Evolutionary conservation across 2,888 invertebrate species (phyloP), one percentile per base, ranked within the genome.

Genomic region (Platycheirus rosarum): DNA sequence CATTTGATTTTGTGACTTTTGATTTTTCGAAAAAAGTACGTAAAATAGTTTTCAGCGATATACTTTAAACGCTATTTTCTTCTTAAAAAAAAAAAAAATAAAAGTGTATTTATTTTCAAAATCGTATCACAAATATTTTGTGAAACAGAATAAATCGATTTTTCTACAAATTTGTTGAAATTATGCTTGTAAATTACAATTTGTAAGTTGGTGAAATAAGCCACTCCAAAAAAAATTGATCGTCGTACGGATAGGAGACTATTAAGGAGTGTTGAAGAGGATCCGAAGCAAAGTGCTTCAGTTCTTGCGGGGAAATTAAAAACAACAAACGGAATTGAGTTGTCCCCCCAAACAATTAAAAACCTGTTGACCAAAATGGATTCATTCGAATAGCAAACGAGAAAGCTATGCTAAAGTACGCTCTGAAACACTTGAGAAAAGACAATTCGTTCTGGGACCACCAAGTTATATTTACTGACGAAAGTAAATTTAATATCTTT

Each of bases 161-260:
- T n/a, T n/a, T n/a, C n/a, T n/a, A n/a, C 16, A 18, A 60, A 60
- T 23, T 29, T 29, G 13, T 44, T 44, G 26, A 60, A 44, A 44
- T 60, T 44, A 26, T 42, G 44, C 13, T 44, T 42, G 2, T 6
- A 23, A 23, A 23, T 4, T 4, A 23, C 2, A 23, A n/a, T n/a
- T n/a, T n/a, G n/a, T n/a, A n/a, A n/a, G n/a, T n/a, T n/a, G n/a
- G n/a, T n/a, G n/a, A n/a, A n/a, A n/a, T n/a, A n/a, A n/a, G n/a
- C n/a, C n/a, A n/a, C n/a, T 26, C 57, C 57, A 26, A 60, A 26
- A 23, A 60, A 60, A 13, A 44, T 53, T 16, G 29, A 60, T 42
- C 23, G 5, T 26, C 60, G 60, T 11, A 20, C 20, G 29, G 60
- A 60, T 26, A 60, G 6, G 16, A 42, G 44, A 60, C 23, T 60